These are phyloP conservation scores for Varanus komodoensis DNA, from an alignment of 2,113 vertebrate species.

Conservation along the genomic window DNA sequence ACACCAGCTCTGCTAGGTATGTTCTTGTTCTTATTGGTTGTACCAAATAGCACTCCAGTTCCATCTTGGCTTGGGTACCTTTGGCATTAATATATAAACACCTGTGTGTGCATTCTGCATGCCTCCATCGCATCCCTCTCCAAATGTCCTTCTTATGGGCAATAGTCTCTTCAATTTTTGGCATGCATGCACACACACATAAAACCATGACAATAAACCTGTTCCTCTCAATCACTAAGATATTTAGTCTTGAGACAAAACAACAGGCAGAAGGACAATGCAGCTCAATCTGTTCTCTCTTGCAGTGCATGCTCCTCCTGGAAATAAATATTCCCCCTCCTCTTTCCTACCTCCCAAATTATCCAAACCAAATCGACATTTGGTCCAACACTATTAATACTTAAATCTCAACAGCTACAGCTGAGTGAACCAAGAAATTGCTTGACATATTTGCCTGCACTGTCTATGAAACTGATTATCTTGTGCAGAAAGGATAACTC, in stretches of 20 bases:
- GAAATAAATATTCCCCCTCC: conserved; percentile 46
- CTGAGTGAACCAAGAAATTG: conserved; percentile 74
- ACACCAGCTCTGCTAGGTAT: too few relatives aligned
- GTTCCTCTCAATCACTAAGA: neutral
- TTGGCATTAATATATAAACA: conserved; percentile 4
- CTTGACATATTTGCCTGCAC: conserved; percentile 64
- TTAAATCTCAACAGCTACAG: conserved; percentile 70
- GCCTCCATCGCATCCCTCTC: neutral
- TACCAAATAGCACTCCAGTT: too few relatives aligned
- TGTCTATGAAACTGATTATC: conserved; percentile 56
- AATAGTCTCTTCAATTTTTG: neutral
- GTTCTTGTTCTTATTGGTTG: neutral
- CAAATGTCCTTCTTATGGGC: neutral
- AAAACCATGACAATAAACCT: neutral
- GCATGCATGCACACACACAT: neutral
- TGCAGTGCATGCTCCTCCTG: conserved; percentile 37
- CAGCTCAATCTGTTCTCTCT: conserved; percentile 30
- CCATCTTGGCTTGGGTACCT: neutral
- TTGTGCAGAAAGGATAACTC: conserved; percentile 44
- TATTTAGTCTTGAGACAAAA: conserved; percentile 22
- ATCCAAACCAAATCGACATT: conserved; percentile 55
- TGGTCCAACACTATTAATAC: conserved; percentile 58
- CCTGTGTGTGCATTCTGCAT: neutral
- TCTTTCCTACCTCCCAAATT: conserved; percentile 43
- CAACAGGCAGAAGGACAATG: neutral